These are phyloP conservation scores for Antheraea pernyi DNA, from an alignment of 1,140 invertebrate genomes.

Conservation along the genomic window DNA sequence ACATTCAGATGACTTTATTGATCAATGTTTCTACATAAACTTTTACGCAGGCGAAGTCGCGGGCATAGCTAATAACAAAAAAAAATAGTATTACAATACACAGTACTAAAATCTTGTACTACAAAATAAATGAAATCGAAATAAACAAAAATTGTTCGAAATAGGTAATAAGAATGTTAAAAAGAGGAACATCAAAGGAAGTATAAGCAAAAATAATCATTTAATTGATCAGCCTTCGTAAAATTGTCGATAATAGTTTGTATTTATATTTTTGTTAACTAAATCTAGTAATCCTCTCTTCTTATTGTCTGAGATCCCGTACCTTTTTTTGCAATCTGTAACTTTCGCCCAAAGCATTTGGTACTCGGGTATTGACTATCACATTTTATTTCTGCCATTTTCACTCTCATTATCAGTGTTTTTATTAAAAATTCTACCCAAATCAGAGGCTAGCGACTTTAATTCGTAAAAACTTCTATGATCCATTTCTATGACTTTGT, in stretches of 20 bases:
- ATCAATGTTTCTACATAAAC: too few species aligned
- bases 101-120: neutral
- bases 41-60: too few species aligned
- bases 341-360: neutral
- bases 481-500: slow-evolving; percentile 1
- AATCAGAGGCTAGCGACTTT: neutral
- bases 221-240: neutral
- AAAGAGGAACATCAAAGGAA: slow-evolving; percentile 4
- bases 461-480: neutral
- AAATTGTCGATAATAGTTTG: slow-evolving; percentile 7
- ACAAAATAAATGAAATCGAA: neutral
- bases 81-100: neutral
- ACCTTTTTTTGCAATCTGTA: slow-evolving; percentile 6
- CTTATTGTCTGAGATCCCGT: slow-evolving; percentile 1
- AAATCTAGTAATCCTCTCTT: slow-evolving; percentile 4
- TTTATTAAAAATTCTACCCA: slow-evolving; percentile 7
- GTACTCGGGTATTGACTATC: neutral
- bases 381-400: neutral
- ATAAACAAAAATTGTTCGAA: neutral
- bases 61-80: neutral
- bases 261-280: slow-evolving; percentile 2
- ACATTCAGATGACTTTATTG: too few species aligned
- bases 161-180: neutral
- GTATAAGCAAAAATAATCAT: neutral
- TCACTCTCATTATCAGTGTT: slow-evolving; percentile 2